Percentiles rank a stretch among this genome's conserved stretches.
phyloP scores from a whole-genome alignment of 2,113 vertebrate species.

The Erinaceus europaeus region DNA sequence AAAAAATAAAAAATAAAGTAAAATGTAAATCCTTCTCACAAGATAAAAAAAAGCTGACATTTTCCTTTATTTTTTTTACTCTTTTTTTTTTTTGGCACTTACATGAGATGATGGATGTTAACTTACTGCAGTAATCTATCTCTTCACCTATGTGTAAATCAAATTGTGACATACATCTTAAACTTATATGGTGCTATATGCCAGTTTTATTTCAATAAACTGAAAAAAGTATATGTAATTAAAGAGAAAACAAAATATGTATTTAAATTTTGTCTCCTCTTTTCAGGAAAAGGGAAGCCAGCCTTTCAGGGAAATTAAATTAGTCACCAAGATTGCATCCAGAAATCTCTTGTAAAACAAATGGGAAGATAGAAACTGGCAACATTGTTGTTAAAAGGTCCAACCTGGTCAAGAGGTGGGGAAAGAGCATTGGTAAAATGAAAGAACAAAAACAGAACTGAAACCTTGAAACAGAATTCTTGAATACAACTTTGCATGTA shows the following conservation, averaged over 20 bases:
- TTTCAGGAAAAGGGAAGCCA: neutral
- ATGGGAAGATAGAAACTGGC: neutral
- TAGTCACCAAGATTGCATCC: neutral
- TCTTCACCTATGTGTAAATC: neutral
- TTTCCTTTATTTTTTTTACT: neutral
- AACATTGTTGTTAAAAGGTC: neutral
- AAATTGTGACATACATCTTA: neutral
- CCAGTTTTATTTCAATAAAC: neutral
- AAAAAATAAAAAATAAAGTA: no score
- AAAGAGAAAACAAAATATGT: neutral
- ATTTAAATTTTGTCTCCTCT: neutral
- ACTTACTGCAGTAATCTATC: neutral
- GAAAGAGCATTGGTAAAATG: neutral
- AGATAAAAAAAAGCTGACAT: neutral
- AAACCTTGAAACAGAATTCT: slow-evolving; percentile 19
- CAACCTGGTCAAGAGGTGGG: neutral
- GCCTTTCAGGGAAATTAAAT: neutral
- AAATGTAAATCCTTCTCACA: no score
- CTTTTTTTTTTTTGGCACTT: neutral
- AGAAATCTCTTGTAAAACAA: neutral
- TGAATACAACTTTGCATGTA: slow-evolving; percentile 28
- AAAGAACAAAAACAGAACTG: slow-evolving; percentile 13
- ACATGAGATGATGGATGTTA: neutral
- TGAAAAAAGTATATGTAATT: neutral
- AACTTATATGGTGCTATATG: neutral